A percentile compares a stretch with the other conserved stretches of the same genome.
phyloP scores from a whole-genome alignment of 2,113 vertebrate species.

The Sylvietta virens region DNA sequence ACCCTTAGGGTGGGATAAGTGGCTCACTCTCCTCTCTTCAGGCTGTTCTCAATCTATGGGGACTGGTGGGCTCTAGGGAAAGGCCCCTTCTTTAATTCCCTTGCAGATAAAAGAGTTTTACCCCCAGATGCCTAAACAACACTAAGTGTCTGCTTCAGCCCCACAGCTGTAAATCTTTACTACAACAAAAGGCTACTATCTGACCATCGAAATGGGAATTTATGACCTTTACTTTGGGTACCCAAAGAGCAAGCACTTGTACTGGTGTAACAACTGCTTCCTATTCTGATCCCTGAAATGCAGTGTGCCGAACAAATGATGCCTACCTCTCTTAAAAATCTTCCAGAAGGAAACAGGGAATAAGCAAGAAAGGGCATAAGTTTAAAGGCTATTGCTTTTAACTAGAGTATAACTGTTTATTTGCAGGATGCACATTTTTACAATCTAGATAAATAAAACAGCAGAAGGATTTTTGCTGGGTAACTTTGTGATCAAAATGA shows the following conservation, averaged over 20 bases:
- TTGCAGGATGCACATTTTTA: not conserved
- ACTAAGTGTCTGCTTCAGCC: not conserved
- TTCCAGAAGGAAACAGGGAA: not conserved
- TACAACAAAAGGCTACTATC: not conserved
- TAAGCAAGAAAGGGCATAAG: not conserved
- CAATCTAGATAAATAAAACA: not conserved
- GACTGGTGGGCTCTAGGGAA: not conserved
- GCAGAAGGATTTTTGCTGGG: not conserved
- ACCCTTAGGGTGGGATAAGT: not conserved
- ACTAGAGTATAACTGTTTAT: not conserved
- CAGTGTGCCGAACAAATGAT: fast-evolving
- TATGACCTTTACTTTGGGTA: not conserved
- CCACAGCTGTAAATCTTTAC: not conserved
- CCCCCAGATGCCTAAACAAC: not conserved
- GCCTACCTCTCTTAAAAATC: not conserved
- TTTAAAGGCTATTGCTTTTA: not conserved
- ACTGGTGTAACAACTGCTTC: not conserved
- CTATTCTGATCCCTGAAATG: not conserved
- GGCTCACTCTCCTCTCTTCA: not conserved
- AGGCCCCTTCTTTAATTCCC: not conserved
- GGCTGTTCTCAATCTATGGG: not conserved
- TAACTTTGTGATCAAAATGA: not conserved
- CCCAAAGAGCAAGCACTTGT: not conserved
- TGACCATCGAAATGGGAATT: not conserved
- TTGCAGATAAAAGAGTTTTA: not conserved